Conservation (phyloP, 2,888 invertebrate genomes). For the Bruchidius siliquastri region DNA sequence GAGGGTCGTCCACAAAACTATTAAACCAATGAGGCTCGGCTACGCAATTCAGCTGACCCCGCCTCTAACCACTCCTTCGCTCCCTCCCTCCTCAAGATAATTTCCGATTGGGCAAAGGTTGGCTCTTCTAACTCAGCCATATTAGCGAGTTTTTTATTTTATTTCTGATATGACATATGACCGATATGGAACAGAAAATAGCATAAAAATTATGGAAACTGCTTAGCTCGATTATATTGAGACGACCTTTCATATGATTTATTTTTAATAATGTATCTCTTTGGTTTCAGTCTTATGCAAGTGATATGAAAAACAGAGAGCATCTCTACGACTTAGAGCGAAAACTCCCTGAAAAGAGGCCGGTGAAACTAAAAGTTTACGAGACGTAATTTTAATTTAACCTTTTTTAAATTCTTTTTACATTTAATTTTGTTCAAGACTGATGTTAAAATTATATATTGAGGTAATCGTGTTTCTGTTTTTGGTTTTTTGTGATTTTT, state of each 20-base stretch:
- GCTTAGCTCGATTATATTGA: not conserved
- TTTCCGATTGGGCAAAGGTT: no score
- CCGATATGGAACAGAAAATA: no score
- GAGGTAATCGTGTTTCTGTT: constrained; percentile 3
- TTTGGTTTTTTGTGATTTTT: constrained; percentile 6
- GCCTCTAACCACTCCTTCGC: no score
- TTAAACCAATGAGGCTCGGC: no score
- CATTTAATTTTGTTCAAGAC: constrained; percentile 22
- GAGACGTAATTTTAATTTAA: constrained; percentile 16
- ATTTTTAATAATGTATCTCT: constrained; percentile 9
- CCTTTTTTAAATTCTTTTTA: constrained; percentile 16
- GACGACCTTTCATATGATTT: not conserved
- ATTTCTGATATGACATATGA: no score
- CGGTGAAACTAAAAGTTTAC: constrained; percentile 33
- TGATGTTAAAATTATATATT: constrained; percentile 16
- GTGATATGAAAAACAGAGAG: constrained; percentile 51
- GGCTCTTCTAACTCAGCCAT: no score
- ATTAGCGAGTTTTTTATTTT: no score
- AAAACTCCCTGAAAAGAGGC: constrained; percentile 34
- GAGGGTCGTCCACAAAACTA: no score
- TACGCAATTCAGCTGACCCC: no score
- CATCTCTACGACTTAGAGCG: constrained; percentile 50
- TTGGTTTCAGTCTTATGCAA: constrained; percentile 49
- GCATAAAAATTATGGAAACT: no score
- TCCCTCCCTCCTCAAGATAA: no score